Evolutionary conservation across 2,113 vertebrate genomes (phyloP).

Genomic region (Triplophysa siluroides): DNA sequence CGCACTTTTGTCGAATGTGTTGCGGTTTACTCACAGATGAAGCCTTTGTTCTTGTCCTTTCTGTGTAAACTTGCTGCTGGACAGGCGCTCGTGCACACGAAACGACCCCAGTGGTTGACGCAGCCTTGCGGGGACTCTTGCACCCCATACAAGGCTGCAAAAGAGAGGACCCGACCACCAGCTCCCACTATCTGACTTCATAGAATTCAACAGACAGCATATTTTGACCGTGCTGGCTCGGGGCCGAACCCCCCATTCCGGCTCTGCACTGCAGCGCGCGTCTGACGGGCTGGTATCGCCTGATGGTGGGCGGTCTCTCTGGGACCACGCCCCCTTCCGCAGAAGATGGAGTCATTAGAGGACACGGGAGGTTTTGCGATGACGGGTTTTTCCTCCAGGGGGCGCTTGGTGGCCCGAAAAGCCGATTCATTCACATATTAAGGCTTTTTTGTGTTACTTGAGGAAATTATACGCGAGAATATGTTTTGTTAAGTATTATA

Average conservation of each 20-base stretch:
- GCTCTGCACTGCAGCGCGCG: conserved; percentile 48
- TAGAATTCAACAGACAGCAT: conserved; percentile 35
- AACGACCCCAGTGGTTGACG: neutral
- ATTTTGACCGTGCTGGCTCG: conserved; percentile 47
- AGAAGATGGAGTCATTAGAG: too few relatives aligned
- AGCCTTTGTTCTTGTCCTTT: conserved; percentile 41
- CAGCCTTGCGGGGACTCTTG: conserved; percentile 30
- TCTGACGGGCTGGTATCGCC: conserved; percentile 44
- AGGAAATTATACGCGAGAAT: too few relatives aligned
- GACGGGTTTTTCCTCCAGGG: too few relatives aligned
- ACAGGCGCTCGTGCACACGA: neutral
- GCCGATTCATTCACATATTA: neutral
- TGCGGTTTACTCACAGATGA: conserved; percentile 43
- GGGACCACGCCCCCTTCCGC: conserved; percentile 28
- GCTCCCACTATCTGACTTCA: conserved; percentile 27
- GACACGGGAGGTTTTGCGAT: too few relatives aligned
- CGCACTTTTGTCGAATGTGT: conserved; percentile 20
- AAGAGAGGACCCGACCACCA: neutral
- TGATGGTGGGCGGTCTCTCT: neutral
- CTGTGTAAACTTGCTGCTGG: conserved; percentile 27
- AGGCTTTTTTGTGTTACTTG: neutral
- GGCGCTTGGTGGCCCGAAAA: neutral
- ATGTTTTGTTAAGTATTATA: too few relatives aligned
- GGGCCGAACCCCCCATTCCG: conserved; percentile 56
- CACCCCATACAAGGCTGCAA: conserved; percentile 29